Evolutionary conservation across 2,797 vertebrate genomes (phyloP).

Genomic region (Lophius americanus): DNA sequence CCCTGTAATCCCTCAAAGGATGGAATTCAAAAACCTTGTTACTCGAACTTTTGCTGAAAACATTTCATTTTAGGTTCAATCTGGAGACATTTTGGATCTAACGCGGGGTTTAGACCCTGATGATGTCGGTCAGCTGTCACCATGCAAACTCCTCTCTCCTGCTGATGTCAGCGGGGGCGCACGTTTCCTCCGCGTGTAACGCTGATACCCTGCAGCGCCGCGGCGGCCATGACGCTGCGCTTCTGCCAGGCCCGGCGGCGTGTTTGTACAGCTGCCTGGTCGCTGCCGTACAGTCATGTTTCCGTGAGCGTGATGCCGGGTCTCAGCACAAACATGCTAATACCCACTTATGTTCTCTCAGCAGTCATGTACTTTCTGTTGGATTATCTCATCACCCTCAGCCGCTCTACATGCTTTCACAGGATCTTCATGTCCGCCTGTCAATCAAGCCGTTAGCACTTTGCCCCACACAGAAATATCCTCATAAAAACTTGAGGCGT

Average conservation of each 20-base stretch:
- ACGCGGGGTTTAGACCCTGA: not conserved
- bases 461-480: not conserved
- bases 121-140: not conserved
- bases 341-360: not conserved
- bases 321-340: constrained; percentile 15
- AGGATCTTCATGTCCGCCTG: too few relatives aligned
- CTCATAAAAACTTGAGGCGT: not conserved
- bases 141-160: not conserved
- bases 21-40: constrained; percentile 37
- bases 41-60: too few relatives aligned
- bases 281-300: constrained; percentile 41
- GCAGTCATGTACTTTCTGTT: too few relatives aligned
- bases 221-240: constrained; percentile 64
- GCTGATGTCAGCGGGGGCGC: constrained; percentile 18
- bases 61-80: too few relatives aligned
- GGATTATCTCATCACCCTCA: too few relatives aligned
- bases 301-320: constrained; percentile 22
- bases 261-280: constrained; percentile 74
- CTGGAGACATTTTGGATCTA: constrained; percentile 8
- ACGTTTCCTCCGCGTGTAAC: constrained; percentile 46
- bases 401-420: too few relatives aligned
- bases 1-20: constrained; percentile 14
- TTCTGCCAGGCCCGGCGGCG: constrained; percentile 50
- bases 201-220: constrained; percentile 35
- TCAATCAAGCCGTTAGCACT: too few relatives aligned